phyloP scores from a whole-genome alignment of 2,888 invertebrate species.

The Nymphalis c-album region DNA sequence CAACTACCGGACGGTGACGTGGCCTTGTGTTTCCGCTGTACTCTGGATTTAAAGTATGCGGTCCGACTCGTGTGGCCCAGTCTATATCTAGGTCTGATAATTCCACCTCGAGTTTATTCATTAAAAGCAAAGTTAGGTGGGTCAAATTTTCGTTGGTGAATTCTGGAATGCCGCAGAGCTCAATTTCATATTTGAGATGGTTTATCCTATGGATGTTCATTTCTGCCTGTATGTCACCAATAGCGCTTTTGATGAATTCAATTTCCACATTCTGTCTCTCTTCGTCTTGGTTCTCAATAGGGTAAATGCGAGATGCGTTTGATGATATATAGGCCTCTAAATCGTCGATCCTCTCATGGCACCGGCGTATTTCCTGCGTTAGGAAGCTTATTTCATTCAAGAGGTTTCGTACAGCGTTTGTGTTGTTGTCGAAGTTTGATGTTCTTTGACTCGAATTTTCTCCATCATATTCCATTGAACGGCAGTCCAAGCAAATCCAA shows the following conservation, averaged over 20 bases:
- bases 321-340: neutral
- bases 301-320: conserved; percentile 5
- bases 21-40: neutral
- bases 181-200: conserved; percentile 18
- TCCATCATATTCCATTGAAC: neutral
- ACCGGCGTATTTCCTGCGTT: conserved; percentile 11
- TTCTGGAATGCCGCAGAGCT: conserved; percentile 21
- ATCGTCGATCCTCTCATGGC: conserved; percentile 16
- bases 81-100: conserved; percentile 13
- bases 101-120: conserved; percentile 12
- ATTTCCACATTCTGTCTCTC: conserved; percentile 8
- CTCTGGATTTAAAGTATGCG: neutral
- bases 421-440: neutral
- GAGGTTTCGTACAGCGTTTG: conserved; percentile 6
- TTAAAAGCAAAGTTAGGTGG: conserved; percentile 7
- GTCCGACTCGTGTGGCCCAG: conserved; percentile 7
- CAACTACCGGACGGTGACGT: conserved; percentile 3
- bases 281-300: neutral
- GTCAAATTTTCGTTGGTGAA: conserved; percentile 5
- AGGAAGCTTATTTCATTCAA: conserved; percentile 6
- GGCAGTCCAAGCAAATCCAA: neutral
- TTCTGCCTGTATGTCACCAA: conserved; percentile 4
- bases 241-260: neutral
- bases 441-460: neutral
- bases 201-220: conserved; percentile 12